These are phyloP conservation scores for Drosophila rubida DNA, from an alignment of 2,888 invertebrate species.

Conservation along the genomic window DNA sequence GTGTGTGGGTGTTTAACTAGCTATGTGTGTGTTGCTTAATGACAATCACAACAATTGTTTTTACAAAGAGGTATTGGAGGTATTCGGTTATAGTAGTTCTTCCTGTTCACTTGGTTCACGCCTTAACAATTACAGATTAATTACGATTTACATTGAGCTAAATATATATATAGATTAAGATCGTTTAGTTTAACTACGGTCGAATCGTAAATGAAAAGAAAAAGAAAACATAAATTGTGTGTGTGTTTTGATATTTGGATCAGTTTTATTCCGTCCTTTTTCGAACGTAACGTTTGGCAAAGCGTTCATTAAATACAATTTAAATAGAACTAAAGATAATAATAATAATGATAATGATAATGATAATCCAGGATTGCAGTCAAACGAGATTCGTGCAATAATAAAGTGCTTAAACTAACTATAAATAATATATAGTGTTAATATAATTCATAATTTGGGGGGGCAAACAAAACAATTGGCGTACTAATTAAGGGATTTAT, in stretches of 20 bases:
- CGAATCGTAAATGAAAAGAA: too few relatives aligned
- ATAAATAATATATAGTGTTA: constrained; percentile 63
- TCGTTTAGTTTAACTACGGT: not conserved
- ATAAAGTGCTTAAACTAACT: constrained; percentile 38
- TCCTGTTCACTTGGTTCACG: constrained; percentile 79
- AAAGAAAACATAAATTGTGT: too few relatives aligned
- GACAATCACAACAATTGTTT: constrained; percentile 74
- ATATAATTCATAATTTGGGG: too few relatives aligned
- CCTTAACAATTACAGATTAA: constrained; percentile 55
- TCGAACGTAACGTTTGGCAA: constrained; percentile 38
- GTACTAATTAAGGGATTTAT: constrained; percentile 53
- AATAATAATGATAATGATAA: constrained; percentile 33
- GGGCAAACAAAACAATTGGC: constrained; percentile 74
- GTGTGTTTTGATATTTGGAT: constrained; percentile 32
- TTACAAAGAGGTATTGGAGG: constrained; percentile 84
- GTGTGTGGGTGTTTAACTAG: constrained; percentile 28
- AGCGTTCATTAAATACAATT: constrained; percentile 44
- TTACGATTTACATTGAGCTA: constrained; percentile 37
- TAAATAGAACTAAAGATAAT: constrained; percentile 42
- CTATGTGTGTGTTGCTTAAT: constrained; percentile 61
- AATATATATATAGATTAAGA: too few relatives aligned
- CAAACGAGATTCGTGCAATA: constrained; percentile 67
- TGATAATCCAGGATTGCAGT: constrained; percentile 38
- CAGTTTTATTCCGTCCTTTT: too few relatives aligned
- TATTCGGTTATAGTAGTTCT: constrained; percentile 84